Evolutionary conservation across 2,113 vertebrate species (phyloP), one percentile per base, ranked within the genome.

Genomic region (Haemorhous mexicanus): DNA sequence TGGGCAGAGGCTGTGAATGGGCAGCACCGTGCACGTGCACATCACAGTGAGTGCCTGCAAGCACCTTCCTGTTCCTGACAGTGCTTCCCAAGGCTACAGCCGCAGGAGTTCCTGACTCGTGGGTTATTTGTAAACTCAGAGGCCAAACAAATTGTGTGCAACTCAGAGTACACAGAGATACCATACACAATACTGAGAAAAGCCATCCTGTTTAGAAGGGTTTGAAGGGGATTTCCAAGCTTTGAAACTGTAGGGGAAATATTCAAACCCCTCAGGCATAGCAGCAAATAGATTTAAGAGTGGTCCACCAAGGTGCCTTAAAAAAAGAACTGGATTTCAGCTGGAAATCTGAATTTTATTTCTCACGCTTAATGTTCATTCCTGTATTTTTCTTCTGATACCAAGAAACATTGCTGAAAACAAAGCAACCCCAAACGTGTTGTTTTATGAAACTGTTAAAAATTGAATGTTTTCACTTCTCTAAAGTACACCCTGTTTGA

Each of bases 191-290:
- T 72, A 41, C 49, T 90, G 90, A 84, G 88, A 84, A 82, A 73
- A 80, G 23, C 41, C 16, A 49, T 95, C 59, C 66, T 96, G 67
- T 79, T 93, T 79, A 16, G 10, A 75, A 86, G 53, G 69, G 35
- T 83, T 92, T 2, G 72, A 62, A 94, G 97, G 96, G 97, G 93
- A 95, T 98, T 97, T 97, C 96, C 96, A 97, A 17, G 66, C 50
- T 94, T 70, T 90, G 73, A 82, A 94, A 95, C 53, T 39, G 11
- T 2, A 59, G 73, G 73, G 85, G 72, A 84, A 96, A 72, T 93
- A 78, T 53, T 92, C 90, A 66, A 95, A 88, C 63, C 87, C 77
- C 83, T 85, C 13, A 15, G 76, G 75, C 92, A 61, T 14, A 80
- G 41, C 46, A 89, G 64, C 70, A 86, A 69, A 73, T 35, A 74